Evolutionary conservation across 35 echinoderm and acorn worm genomes (phyloP).

Genomic region (Diadema setosum): DNA sequence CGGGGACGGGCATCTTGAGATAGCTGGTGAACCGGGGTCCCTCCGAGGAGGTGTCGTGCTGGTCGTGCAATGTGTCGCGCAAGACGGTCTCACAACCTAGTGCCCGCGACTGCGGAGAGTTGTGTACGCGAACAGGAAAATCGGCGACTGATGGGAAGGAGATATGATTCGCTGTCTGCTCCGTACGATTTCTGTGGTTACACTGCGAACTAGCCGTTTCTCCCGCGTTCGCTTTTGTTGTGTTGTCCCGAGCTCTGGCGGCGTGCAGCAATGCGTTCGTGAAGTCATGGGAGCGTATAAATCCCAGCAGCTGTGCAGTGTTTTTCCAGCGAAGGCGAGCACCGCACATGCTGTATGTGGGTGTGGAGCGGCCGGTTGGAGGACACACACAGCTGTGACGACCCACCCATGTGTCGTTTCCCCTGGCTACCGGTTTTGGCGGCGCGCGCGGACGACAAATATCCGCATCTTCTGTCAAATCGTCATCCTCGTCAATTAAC

Average conservation of each 20-base stretch:
- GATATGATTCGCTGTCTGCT: neutral
- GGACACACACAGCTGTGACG: neutral
- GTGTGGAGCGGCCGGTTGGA: neutral
- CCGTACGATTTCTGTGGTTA: neutral
- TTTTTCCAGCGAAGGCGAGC: constrained; percentile 13
- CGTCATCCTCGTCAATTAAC: neutral
- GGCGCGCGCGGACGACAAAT: neutral
- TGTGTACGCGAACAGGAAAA: neutral
- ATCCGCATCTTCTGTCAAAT: neutral
- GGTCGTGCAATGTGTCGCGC: no score
- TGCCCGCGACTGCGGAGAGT: no score
- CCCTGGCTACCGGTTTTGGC: neutral
- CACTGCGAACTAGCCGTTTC: neutral
- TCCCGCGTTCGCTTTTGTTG: neutral
- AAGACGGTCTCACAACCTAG: no score
- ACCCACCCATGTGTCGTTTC: no score
- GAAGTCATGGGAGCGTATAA: neutral
- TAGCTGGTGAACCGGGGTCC: neutral
- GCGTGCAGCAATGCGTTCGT: neutral
- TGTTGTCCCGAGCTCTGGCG: neutral
- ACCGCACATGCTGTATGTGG: neutral
- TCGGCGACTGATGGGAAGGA: neutral
- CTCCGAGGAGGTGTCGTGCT: neutral
- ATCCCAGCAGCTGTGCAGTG: neutral
- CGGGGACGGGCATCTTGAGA: constrained; percentile 4